Evolutionary conservation across 2,113 vertebrate genomes (phyloP), one percentile per base, ranked within the genome.

Genomic region (Chunga burmeisteri): DNA sequence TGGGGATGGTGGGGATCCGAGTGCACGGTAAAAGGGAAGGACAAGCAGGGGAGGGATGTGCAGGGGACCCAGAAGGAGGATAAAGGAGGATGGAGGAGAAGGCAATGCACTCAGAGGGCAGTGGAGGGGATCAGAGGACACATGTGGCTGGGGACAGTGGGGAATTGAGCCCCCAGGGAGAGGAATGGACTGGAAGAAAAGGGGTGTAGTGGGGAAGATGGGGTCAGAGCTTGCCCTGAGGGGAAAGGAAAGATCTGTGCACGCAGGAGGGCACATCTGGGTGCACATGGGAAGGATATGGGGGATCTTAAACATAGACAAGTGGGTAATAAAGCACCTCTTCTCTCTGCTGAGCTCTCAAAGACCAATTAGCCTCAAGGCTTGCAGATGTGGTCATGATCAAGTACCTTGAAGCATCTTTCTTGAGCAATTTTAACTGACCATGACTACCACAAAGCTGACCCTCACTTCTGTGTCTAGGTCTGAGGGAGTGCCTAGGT

Each of bases 121-220:
- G 21, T 0, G 3, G 71, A 63, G 15, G 34, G 12, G 11, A 25
- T 44, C n/a, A 32, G 36, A 62, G 29, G 44, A 20, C 7, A 12
- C 9, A 7, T 1, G 2, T 1, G 8, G 10, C 16, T 47, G 40
- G 11, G 20, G 29, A 23, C 8, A 21, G 38, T n/a, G 30, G 26
- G 7, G 8, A 21, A 3, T 8, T 13, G 66, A 89, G 26, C 5
- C 11, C 19, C 4, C 7, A 9, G 34, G 26, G 53, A 16, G 20
- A 49, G 26, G 29, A 83, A 32, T 20, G 16, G 34, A 9, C 46
- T 55, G 58, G 40, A 16, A 59, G 27, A 11, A 46, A 56, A 61
- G 15, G 11, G 46, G 19, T 44, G 7, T 40, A 25, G 3, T 34
- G 44, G 42, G 36, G 42, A 38, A n/a, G 22, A 1, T 5, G 40